Evolutionary conservation across 2,113 vertebrate genomes (phyloP).

Genomic region (Sula dactylatra): DNA sequence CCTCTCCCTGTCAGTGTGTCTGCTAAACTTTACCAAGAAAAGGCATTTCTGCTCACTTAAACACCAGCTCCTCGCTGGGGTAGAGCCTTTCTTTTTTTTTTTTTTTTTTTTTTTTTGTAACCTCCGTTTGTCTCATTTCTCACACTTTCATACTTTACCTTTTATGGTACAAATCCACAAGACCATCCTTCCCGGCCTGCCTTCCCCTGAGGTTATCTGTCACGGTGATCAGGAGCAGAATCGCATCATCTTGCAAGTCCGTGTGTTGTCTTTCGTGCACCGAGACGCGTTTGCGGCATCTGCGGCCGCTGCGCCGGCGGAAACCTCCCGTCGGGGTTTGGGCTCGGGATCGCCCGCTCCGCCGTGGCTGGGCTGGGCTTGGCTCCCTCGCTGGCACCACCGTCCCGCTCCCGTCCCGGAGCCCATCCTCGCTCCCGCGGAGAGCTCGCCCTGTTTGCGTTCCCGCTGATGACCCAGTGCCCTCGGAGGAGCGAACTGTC

Average conservation of each 20-base stretch:
- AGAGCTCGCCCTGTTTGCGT: background rate
- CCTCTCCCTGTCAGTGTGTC: background rate
- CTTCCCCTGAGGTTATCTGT: background rate
- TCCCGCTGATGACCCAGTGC: background rate
- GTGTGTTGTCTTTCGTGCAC: fast-evolving
- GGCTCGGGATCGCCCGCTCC: background rate
- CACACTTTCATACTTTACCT: background rate
- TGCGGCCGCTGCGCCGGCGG: background rate
- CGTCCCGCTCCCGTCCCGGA: fast-evolving
- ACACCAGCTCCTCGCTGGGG: background rate
- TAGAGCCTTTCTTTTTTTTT: background rate
- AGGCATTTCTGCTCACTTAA: fast-evolving
- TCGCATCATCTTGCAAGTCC: fast-evolving
- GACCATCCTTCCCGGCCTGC: background rate
- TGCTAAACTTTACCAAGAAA: background rate
- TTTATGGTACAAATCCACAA: background rate
- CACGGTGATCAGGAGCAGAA: background rate
- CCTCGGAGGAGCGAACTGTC: background rate
- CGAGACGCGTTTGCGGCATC: fast-evolving
- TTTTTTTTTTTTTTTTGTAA: too few relatives aligned
- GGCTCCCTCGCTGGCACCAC: fast-evolving
- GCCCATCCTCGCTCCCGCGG: fast-evolving
- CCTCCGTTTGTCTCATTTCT: background rate
- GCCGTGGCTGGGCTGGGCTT: fast-evolving
- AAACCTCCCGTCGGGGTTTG: background rate